phyloP scores from a whole-genome alignment of 2,113 vertebrate species.

The Clarias macrocephalus region DNA sequence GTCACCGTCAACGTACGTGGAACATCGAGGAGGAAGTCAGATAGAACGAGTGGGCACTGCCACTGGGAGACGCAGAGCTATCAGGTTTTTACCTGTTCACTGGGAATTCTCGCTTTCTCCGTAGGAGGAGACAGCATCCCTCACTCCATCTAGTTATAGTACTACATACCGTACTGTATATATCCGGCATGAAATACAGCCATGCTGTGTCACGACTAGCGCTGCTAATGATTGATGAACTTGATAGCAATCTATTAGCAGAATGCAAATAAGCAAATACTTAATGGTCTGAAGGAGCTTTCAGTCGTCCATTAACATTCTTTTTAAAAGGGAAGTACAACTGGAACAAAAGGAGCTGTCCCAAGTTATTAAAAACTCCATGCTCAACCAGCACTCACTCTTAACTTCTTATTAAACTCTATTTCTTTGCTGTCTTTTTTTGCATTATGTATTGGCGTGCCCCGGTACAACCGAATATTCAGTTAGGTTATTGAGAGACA shows the following conservation, averaged over 20 bases:
- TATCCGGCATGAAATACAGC: neutral
- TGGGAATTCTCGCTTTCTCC: conserved; percentile 58
- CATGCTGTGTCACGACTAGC: neutral
- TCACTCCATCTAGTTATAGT: conserved; percentile 41
- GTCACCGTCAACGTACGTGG: conserved; percentile 50
- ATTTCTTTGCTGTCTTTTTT: conserved; percentile 37
- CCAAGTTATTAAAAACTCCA: conserved; percentile 31
- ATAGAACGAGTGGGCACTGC: conserved; percentile 48
- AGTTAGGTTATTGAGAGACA: conserved; percentile 53
- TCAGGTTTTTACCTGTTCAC: conserved; percentile 50
- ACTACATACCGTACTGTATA: neutral
- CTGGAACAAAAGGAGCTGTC: conserved; percentile 5
- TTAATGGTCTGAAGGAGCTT: neutral
- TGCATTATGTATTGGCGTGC: conserved; percentile 45
- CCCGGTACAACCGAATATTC: conserved; percentile 50
- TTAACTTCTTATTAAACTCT: conserved; percentile 43
- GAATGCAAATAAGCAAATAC: neutral
- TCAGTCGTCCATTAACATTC: neutral
- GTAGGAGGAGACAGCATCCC: conserved; percentile 48
- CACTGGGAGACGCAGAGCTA: neutral
- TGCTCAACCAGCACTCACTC: conserved; percentile 29
- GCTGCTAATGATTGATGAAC: conserved; percentile 3
- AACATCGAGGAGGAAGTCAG: conserved; percentile 49
- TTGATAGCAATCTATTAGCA: conserved; percentile 1
- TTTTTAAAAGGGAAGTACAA: neutral